Evolutionary conservation across 2,113 vertebrate genomes (phyloP).

Genomic region (Rhabdornis inornatus): DNA sequence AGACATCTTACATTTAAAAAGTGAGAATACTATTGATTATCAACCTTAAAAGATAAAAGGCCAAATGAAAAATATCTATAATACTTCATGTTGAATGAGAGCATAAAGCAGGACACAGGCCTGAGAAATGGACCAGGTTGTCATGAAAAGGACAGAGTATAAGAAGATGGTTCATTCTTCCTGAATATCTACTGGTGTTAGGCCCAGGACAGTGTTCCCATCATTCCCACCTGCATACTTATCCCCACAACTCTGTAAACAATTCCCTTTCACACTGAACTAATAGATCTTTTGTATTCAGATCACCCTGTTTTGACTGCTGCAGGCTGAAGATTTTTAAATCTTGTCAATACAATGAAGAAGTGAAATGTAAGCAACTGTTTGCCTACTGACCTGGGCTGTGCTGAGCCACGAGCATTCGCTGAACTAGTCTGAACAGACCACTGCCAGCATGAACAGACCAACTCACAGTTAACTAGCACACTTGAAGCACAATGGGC

Average conservation of each 20-base stretch:
- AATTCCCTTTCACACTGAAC: not conserved
- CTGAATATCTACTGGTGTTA: not conserved
- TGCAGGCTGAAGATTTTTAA: not conserved
- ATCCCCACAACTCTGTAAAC: not conserved
- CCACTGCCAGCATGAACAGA: not conserved
- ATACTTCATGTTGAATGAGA: not conserved
- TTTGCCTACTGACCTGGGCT: slow-evolving; percentile 29
- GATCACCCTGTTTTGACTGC: not conserved
- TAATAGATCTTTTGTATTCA: slow-evolving; percentile 3
- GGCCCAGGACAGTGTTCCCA: not conserved
- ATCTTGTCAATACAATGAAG: slow-evolving; percentile 14
- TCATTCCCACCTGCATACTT: not conserved
- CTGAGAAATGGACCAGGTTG: not conserved
- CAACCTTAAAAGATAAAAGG: not conserved
- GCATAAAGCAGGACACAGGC: not conserved
- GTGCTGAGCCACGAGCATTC: not conserved
- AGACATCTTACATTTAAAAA: not conserved
- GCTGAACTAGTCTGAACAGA: not conserved
- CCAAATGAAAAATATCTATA: not conserved
- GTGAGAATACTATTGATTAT: not conserved
- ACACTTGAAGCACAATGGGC: not conserved
- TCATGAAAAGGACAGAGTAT: not conserved
- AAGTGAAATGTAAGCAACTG: slow-evolving; percentile 8
- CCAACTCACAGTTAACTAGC: not conserved
- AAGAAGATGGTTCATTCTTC: not conserved